phyloP scores from a whole-genome alignment of 2,888 invertebrate genomes.

The Druceiella hillmani region DNA sequence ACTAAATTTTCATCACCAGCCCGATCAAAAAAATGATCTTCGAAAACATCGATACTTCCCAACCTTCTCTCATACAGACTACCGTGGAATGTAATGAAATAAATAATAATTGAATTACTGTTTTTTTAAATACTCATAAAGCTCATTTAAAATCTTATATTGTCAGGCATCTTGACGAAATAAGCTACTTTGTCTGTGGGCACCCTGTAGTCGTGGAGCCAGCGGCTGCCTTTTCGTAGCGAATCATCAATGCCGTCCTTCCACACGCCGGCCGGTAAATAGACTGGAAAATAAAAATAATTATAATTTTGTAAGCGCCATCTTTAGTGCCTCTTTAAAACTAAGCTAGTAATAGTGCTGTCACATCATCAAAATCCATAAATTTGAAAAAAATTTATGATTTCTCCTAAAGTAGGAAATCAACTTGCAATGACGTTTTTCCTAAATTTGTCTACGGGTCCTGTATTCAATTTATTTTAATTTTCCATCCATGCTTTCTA shows the following conservation, averaged over 20 bases:
- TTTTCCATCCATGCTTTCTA: too few relatives aligned
- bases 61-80: too few relatives aligned
- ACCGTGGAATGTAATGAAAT: background rate
- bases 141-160: conserved; percentile 62
- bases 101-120: background rate
- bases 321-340: too few relatives aligned
- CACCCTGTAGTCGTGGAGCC: conserved; percentile 85
- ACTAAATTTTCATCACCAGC: background rate
- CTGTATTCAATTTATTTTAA: too few relatives aligned
- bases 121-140: background rate
- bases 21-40: background rate
- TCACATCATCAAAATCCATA: too few relatives aligned
- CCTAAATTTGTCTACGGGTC: too few relatives aligned
- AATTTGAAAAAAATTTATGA: too few relatives aligned
- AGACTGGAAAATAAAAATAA: conserved; percentile 50
- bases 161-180: conserved; percentile 79
- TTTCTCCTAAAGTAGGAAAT: too few relatives aligned
- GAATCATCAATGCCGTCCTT: conserved; percentile 86
- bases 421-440: too few relatives aligned
- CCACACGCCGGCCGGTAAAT: conserved; percentile 89
- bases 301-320: too few relatives aligned
- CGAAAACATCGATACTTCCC: background rate
- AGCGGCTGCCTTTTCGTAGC: conserved; percentile 78
- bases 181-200: conserved; percentile 75
- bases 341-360: too few relatives aligned